phyloP scores from a whole-genome alignment of 2,888 invertebrate genomes.

The Cetonia aurata region DNA sequence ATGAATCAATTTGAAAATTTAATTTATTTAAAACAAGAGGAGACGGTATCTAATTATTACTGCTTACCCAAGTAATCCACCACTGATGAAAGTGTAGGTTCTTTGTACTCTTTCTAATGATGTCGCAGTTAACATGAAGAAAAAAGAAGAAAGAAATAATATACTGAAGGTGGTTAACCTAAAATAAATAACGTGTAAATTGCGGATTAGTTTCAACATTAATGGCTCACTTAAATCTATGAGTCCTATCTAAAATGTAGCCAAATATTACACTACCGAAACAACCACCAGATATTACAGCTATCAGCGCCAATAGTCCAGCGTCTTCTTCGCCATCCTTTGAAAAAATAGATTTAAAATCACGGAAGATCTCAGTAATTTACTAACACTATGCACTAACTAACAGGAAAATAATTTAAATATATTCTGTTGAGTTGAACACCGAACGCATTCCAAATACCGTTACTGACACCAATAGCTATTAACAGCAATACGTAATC shows the following conservation, averaged over 20 bases:
- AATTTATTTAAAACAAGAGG: not conserved
- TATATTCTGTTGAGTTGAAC: constrained; percentile 73
- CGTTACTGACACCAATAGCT: constrained; percentile 70
- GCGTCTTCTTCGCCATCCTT: constrained; percentile 79
- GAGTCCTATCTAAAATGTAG: constrained; percentile 89
- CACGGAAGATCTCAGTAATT: constrained; percentile 29
- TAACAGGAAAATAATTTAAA: constrained; percentile 69
- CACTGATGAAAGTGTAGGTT: constrained; percentile 52
- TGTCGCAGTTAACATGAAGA: constrained; percentile 34
- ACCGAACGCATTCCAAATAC: constrained; percentile 72
- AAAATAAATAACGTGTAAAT: constrained; percentile 21
- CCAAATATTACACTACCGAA: constrained; percentile 91
- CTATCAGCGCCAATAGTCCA: constrained; percentile 89
- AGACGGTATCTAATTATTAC: not conserved
- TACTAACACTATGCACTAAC: constrained; percentile 53
- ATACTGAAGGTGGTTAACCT: constrained; percentile 42
- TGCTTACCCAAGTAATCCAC: constrained; percentile 58
- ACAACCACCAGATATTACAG: constrained; percentile 88
- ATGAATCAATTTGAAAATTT: constrained; percentile 1
- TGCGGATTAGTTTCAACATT: constrained; percentile 57
- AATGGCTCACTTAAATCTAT: constrained; percentile 82
- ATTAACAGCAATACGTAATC: constrained; percentile 56
- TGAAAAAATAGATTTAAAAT: constrained; percentile 54
- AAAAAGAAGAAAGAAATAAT: constrained; percentile 34
- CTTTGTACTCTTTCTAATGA: constrained; percentile 31